Evolutionary conservation across 2,113 vertebrate species (phyloP).

Genomic region (Hystrix cristata): DNA sequence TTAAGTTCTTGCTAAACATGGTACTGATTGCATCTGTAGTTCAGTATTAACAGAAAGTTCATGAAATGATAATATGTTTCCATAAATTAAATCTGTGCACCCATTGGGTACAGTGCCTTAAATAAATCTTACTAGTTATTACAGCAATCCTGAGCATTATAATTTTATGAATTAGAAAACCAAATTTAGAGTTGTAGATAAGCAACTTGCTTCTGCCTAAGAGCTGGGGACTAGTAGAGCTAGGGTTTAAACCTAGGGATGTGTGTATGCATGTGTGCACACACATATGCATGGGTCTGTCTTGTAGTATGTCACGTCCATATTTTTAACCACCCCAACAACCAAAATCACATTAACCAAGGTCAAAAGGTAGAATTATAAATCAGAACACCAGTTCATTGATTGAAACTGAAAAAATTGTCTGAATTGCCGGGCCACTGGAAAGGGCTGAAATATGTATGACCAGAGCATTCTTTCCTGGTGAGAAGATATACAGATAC

Average conservation of each 20-base stretch:
- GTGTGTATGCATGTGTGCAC: neutral
- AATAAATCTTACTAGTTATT: neutral
- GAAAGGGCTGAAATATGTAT: neutral
- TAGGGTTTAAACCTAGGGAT: conserved; percentile 5
- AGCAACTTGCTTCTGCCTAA: neutral
- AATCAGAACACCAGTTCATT: neutral
- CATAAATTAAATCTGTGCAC: neutral
- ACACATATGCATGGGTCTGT: neutral
- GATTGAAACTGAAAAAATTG: neutral
- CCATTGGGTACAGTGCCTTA: neutral
- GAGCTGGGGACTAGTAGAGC: neutral
- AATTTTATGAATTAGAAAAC: conserved; percentile 18
- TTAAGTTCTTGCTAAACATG: neutral
- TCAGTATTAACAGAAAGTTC: conserved; percentile 29
- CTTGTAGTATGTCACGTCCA: neutral
- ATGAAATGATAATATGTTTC: conserved; percentile 24
- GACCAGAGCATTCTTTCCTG: neutral
- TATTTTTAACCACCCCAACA: neutral
- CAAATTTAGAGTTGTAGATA: neutral
- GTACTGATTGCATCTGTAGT: neutral
- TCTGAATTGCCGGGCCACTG: neutral
- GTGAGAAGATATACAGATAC: neutral
- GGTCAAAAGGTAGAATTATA: neutral
- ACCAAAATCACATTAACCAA: neutral
- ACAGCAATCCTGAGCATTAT: neutral